phyloP scores from a whole-genome alignment of 2,888 invertebrate species.

The Saturnia japonica region DNA sequence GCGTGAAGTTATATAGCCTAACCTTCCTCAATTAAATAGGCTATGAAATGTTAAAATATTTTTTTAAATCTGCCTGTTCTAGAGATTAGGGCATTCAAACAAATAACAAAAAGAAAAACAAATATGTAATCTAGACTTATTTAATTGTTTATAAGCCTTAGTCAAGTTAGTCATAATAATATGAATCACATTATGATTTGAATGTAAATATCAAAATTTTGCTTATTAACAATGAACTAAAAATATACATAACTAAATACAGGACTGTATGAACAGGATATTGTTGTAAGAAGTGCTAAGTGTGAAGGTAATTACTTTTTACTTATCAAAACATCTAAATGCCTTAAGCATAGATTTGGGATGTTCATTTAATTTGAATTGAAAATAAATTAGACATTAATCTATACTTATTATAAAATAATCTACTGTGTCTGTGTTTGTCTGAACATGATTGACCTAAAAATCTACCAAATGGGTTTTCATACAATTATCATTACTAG shows the following conservation, averaged over 20 bases:
- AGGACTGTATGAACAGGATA: background rate
- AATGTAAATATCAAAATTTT: background rate
- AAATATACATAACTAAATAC: background rate
- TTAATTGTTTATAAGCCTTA: background rate
- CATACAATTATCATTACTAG: too few relatives aligned
- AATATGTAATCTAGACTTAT: too few relatives aligned
- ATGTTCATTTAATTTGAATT: background rate
- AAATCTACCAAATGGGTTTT: too few relatives aligned
- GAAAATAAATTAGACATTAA: background rate
- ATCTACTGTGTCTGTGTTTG: too few relatives aligned
- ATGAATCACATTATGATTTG: background rate
- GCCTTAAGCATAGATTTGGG: background rate
- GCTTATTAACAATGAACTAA: background rate
- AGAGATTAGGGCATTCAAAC: too few relatives aligned
- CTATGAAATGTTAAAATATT: too few relatives aligned
- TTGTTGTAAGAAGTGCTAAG: background rate
- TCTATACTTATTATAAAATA: too few relatives aligned
- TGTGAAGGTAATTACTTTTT: background rate
- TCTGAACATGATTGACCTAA: too few relatives aligned
- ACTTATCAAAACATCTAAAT: background rate
- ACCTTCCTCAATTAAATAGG: too few relatives aligned
- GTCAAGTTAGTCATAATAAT: background rate
- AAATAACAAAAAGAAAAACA: too few relatives aligned
- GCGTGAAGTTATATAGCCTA: too few relatives aligned
- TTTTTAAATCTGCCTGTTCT: too few relatives aligned